Evolutionary conservation across 2,113 vertebrate species (phyloP).

Genomic region (Equus przewalskii): DNA sequence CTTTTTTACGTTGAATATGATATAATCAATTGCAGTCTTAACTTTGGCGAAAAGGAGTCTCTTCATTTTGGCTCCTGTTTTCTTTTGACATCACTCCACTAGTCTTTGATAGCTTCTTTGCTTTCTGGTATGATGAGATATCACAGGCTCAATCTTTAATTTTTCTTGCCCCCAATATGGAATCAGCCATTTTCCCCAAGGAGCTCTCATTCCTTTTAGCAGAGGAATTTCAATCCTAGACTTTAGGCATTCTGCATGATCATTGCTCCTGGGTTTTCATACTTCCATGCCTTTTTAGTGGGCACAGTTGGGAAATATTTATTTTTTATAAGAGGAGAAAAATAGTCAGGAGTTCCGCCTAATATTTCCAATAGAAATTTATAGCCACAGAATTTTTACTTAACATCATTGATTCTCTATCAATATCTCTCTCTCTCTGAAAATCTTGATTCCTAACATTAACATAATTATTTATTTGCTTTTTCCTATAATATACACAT

Average conservation of each 20-base stretch:
- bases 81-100: not conserved
- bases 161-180: not conserved
- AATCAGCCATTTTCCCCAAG: not conserved
- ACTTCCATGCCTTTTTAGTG: not conserved
- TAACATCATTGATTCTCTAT: slow-evolving; percentile 27
- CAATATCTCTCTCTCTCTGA: not conserved
- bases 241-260: not conserved
- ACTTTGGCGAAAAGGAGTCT: not conserved
- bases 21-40: not conserved
- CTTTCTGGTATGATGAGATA: not conserved
- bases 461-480: not conserved
- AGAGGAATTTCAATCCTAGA: not conserved
- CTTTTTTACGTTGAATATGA: not conserved
- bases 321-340: not conserved
- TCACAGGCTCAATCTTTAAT: not conserved
- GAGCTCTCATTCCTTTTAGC: not conserved
- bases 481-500: not conserved
- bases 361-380: not conserved
- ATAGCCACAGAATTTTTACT: not conserved
- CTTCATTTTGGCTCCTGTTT: not conserved
- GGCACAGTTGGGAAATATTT: not conserved
- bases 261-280: not conserved
- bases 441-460: slow-evolving; percentile 8
- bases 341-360: not conserved
- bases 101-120: not conserved